Base-by-base conservation (phyloP, 2,113 vertebrate species). In the Orthonyx spaldingii region DNA sequence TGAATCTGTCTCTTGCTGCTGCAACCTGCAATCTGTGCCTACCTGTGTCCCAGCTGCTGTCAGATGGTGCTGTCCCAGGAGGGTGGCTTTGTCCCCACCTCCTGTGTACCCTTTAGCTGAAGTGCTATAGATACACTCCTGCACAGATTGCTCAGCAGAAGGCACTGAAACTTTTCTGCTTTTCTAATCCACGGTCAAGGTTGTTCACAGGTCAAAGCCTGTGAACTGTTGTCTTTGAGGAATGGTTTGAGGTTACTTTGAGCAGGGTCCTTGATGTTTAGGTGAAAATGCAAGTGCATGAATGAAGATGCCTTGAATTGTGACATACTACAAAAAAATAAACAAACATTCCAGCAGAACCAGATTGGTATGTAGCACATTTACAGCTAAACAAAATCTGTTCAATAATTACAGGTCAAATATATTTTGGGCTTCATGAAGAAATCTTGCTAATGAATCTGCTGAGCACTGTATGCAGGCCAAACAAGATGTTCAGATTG, bases 361-460 rank as follows among this genome's bases (percentile, higher is more conserved):
- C 89, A 93, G 80, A 84, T 66, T 81, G 72, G 64, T 75, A 10
- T 84, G 72, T 56, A 84, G 69, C 42, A 66, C 76, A 56, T 90
- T 92, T 96, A 84, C 47, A 84, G 80, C 59, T 92, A 87, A 96
- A 94, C 68, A 95, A 90, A 94, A 89, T 95, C 90, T 97, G 93
- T 92, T 94, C 89, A 84, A 19, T 94, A 89, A 81, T 84, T 86
- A 59, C 42, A 75, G 93, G 93, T 94, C 93, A 84, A 84, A 71
- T 82, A 27, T 87, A 66, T 93, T 93, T 60, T 65, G 75, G 56
- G 56, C 30, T 81, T 81, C 55, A 13, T 50, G 68, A 71, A 90
- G 84, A 89, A 93, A 90, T 89, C 56, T 89, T 10, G 2, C 57
- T 89, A 86, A 60, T 89, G 26, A 86, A 55, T 92, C 71, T 94